A percentile compares a stretch with the other conserved stretches of the same genome.
Evolutionary conservation across 2,888 invertebrate genomes (phyloP).

Genomic region (Meloe dianella): DNA sequence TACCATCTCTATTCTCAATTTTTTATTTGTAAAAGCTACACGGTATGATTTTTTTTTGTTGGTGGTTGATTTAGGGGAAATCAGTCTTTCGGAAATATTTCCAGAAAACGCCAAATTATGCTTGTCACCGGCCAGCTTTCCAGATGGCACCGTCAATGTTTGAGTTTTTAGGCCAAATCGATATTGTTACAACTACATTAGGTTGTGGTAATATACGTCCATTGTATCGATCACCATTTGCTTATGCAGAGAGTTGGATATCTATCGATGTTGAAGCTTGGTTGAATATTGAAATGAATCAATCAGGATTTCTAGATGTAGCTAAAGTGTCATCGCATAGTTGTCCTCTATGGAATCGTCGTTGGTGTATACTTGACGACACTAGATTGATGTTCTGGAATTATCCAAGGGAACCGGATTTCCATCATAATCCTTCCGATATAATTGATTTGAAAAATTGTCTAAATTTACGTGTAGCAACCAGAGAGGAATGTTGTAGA

Average conservation of each 20-base stretch:
- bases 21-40: neutral
- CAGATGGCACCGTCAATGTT: constrained; percentile 2
- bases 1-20: neutral
- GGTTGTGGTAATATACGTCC: neutral
- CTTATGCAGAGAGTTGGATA: neutral
- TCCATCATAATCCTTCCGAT: neutral
- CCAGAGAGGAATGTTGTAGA: neutral
- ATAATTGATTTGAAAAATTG: constrained; percentile 7
- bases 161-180: neutral
- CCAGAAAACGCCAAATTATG: neutral
- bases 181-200: neutral
- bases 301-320: constrained; percentile 6
- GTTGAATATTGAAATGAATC: constrained; percentile 5
- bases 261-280: neutral
- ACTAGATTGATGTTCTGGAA: constrained; percentile 6
- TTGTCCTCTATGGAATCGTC: constrained; percentile 4
- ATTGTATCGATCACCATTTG: constrained; percentile 2
- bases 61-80: neutral
- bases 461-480: neutral
- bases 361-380: neutral
- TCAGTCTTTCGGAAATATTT: neutral
- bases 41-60: neutral
- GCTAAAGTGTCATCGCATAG: neutral
- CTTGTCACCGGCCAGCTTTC: neutral
- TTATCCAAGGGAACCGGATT: constrained; percentile 2